phyloP scores from a whole-genome alignment of 1,140 invertebrate genomes.

The Theocolax elegans region DNA sequence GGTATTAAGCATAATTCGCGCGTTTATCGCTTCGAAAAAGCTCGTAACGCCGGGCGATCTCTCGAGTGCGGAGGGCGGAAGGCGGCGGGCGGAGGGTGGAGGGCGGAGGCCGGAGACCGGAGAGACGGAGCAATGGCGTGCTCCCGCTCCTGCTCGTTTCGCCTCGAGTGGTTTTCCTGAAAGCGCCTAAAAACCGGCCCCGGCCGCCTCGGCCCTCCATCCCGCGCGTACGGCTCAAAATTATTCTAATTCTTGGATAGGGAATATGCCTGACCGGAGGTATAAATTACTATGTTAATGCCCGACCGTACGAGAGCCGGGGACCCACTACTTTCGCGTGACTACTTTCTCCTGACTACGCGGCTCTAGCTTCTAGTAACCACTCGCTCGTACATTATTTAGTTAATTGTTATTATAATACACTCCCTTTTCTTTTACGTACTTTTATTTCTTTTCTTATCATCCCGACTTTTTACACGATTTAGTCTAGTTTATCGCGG shows the following conservation, averaged over 20 bases:
- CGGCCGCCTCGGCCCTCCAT: neutral
- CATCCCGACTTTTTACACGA: too few species aligned
- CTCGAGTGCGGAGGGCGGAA: neutral
- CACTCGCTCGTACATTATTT: slow-evolving; percentile 29
- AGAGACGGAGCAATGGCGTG: slow-evolving; percentile 34
- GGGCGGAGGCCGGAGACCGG: neutral
- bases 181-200: slow-evolving; percentile 34
- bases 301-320: neutral
- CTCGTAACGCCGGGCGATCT: slow-evolving; percentile 26
- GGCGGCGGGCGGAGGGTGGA: neutral
- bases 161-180: slow-evolving; percentile 45
- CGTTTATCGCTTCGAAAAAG: slow-evolving; percentile 53
- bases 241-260: slow-evolving; percentile 36
- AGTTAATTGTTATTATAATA: slow-evolving; percentile 25
- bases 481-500: too few species aligned
- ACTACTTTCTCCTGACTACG: neutral
- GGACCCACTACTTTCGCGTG: neutral
- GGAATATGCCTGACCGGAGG: neutral
- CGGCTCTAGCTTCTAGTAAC: too few species aligned
- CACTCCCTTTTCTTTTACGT: too few species aligned
- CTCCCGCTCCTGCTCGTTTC: slow-evolving; percentile 25
- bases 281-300: slow-evolving; percentile 43
- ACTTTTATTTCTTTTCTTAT: too few species aligned
- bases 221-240: slow-evolving; percentile 9
- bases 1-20: slow-evolving; percentile 56